A percentile compares a stretch with the other conserved stretches of the same genome.
Evolutionary conservation across 2,888 invertebrate species (phyloP).

Genomic region (Synanthedon andrenaeformis): DNA sequence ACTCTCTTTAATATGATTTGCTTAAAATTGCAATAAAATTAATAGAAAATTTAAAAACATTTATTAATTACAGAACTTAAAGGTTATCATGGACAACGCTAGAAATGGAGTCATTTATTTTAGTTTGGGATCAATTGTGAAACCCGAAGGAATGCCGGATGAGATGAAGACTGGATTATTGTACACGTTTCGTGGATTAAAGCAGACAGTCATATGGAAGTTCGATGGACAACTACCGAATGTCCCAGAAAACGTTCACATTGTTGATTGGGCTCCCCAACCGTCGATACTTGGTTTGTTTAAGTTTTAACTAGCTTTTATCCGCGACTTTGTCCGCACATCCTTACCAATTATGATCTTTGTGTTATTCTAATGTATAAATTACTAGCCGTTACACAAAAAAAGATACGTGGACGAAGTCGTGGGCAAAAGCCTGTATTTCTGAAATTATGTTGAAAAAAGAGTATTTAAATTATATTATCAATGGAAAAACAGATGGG

Average conservation of each 20-base stretch:
- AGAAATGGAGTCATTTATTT: constrained; percentile 52
- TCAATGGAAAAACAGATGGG: too few species aligned
- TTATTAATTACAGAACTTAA: constrained; percentile 23
- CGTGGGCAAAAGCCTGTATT: too few species aligned
- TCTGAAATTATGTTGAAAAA: too few species aligned
- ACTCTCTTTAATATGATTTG: too few species aligned
- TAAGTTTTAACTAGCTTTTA: neutral
- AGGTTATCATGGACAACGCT: constrained; percentile 38
- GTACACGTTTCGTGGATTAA: constrained; percentile 35
- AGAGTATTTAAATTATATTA: too few species aligned
- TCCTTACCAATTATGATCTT: neutral
- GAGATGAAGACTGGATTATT: constrained; percentile 25
- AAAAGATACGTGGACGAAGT: too few species aligned
- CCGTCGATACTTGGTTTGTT: constrained; percentile 20
- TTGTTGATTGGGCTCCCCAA: constrained; percentile 49
- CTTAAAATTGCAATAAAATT: too few species aligned
- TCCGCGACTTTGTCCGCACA: neutral
- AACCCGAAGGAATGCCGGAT: constrained; percentile 35
- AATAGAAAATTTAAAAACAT: too few species aligned
- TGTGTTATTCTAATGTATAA: too few species aligned
- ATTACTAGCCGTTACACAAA: too few species aligned
- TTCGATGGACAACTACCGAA: constrained; percentile 36
- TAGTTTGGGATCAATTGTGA: constrained; percentile 50
- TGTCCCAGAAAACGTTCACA: constrained; percentile 41
- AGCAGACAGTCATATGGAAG: constrained; percentile 57